Conservation (phyloP, 53 echinoderm and acorn worm genomes). For the Antedon mediterranea region DNA sequence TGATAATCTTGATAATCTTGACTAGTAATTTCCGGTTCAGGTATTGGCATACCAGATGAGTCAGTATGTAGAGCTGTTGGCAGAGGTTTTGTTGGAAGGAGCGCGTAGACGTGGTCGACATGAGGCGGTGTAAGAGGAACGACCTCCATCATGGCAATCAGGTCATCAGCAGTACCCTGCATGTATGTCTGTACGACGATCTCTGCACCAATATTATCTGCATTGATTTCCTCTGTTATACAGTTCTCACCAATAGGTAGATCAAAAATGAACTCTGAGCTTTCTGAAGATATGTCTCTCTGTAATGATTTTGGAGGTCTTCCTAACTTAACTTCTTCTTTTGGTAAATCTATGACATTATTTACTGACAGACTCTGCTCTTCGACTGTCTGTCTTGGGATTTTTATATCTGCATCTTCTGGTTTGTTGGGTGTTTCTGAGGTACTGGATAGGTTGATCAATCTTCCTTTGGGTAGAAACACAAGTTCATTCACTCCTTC, state of each 20-base stretch:
- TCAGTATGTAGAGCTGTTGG: slow-evolving; percentile 23
- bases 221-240: background rate
- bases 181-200: background rate
- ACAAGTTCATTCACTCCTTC: slow-evolving; percentile 71
- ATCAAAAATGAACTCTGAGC: background rate
- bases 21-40: slow-evolving; percentile 13
- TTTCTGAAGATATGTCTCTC: background rate
- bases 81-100: slow-evolving; percentile 9
- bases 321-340: background rate
- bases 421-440: slow-evolving; percentile 3
- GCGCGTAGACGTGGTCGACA: slow-evolving; percentile 73
- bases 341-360: background rate
- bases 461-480: slow-evolving; percentile 62
- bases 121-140: slow-evolving; percentile 34
- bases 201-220: background rate
- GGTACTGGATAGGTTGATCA: slow-evolving; percentile 41
- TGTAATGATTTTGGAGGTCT: background rate
- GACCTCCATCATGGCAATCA: slow-evolving; percentile 2
- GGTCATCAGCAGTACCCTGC: background rate
- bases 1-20: slow-evolving; percentile 17
- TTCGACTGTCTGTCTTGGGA: background rate
- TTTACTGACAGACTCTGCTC: background rate
- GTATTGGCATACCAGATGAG: slow-evolving; percentile 25
- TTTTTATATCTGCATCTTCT: slow-evolving; percentile 1
- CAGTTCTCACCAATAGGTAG: background rate